A percentile compares a stretch with the other conserved stretches of the same genome.
phyloP scores from a whole-genome alignment of 1,140 invertebrate species.

The Metopolophium dirhodum region DNA sequence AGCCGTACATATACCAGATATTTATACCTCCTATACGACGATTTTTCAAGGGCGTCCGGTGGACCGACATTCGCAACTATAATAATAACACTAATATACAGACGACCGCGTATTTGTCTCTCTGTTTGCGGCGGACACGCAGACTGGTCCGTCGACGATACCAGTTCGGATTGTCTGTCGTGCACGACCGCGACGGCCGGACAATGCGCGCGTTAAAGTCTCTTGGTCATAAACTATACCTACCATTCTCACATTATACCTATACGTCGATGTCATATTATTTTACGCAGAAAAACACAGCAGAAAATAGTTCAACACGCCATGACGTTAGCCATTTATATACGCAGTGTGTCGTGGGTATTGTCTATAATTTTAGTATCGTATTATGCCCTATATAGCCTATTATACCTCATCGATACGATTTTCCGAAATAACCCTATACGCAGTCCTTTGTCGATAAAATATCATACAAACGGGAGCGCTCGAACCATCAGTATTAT shows the following conservation, averaged over 20 bases:
- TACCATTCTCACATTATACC: not conserved
- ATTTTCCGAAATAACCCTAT: no score
- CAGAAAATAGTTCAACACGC: not conserved
- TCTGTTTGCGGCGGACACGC: not conserved
- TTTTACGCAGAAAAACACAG: not conserved
- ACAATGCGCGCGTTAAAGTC: not conserved
- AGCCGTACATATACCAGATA: not conserved
- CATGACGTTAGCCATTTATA: not conserved
- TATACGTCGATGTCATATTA: not conserved
- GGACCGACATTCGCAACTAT: not conserved
- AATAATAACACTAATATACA: not conserved
- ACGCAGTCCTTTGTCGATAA: no score
- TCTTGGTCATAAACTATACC: not conserved
- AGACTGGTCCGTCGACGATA: not conserved
- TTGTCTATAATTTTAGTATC: no score
- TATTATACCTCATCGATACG: no score
- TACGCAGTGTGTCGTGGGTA: not conserved
- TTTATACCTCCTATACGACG: not conserved
- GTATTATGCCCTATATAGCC: no score
- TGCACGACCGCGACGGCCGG: not conserved
- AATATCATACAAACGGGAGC: no score
- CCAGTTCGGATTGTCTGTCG: not conserved
- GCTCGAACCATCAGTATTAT: no score
- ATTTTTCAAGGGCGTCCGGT: constrained; percentile 4
- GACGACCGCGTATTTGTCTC: not conserved